Evolutionary conservation across 2,797 vertebrate species (phyloP), one percentile per base, ranked within the genome.

Genomic region (Benthosema pterotum): DNA sequence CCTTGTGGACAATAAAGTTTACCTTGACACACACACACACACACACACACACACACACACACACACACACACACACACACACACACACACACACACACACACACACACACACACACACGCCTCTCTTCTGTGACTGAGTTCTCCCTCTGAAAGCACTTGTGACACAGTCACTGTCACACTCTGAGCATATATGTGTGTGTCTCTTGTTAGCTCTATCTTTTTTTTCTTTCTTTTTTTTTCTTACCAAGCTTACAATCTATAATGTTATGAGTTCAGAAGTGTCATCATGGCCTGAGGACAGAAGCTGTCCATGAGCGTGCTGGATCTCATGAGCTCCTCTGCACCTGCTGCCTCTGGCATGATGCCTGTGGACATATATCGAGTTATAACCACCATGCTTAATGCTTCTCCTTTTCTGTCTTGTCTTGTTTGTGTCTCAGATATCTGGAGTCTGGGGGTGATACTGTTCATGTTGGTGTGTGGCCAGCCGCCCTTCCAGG

Each of bases 391-490:
- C 32, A 38, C 32, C 32, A 38, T 38, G 32, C 32, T 38, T 38
- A 42, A n/a, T 22, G 1, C 56, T 17, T 19, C 14, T 11, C 19
- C 22, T 22, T 25, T 13, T 51, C 18, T 51, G 11, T 57, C 5
- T 74, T n/a, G n/a, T n/a, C 9, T 54, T 8, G 51, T 46, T 15
- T 70, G 42, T 54, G n/a, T 58, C 22, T 52, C 83, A 96, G 95
- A 96, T 78, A 93, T 96, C 77, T 96, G 95, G 95, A 95, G 95
- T 79, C 89, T 95, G 11, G 95, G 95, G 2, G 94, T 96, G 80
- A 95, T 95, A 83, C 93, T 95, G 45, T 96, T 94, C 79, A 95
- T 96, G 95, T 84, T 96, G 88, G 95, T 96, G 2, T 95, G 94
- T 0, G 94, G 95, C 63, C 94, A 94, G 46, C 94, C 94, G 0